Conservation (phyloP, 2,113 vertebrate genomes). For the Lagopus muta region DNA sequence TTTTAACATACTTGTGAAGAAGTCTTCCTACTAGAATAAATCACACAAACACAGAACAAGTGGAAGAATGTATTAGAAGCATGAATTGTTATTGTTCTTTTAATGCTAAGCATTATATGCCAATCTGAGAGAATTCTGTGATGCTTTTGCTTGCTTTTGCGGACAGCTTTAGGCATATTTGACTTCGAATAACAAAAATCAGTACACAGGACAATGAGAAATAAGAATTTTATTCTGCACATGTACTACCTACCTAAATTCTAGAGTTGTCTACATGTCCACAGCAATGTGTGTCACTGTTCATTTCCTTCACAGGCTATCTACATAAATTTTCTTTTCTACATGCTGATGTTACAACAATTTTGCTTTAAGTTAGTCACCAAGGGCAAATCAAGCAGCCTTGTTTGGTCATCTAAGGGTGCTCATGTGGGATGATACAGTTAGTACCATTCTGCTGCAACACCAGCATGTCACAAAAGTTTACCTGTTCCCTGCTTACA, state of each 20-base stretch:
- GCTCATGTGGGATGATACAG: not conserved
- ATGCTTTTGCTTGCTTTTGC: not conserved
- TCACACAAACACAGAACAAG: not conserved
- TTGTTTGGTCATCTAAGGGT: not conserved
- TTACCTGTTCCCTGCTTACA: not conserved
- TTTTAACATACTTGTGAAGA: not conserved
- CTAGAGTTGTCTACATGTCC: not conserved
- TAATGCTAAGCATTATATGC: not conserved
- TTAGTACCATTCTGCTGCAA: not conserved
- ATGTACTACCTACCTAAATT: not conserved
- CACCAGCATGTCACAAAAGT: not conserved
- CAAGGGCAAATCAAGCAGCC: not conserved
- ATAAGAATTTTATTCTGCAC: not conserved
- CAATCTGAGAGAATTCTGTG: not conserved
- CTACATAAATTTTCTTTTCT: not conserved
- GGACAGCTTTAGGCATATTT: not conserved
- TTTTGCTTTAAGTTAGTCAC: not conserved
- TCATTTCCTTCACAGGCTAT: not conserved
- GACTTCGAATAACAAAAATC: not conserved
- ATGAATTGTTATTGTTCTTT: not conserved
- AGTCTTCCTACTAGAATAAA: not conserved
- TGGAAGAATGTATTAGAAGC: not conserved
- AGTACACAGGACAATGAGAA: not conserved
- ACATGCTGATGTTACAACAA: not conserved
- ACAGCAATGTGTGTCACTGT: accelerated